Percentiles rank a stretch among this genome's conserved stretches.
Evolutionary conservation across 2,888 invertebrate genomes (phyloP).

Genomic region (Drosophila meridiana): DNA sequence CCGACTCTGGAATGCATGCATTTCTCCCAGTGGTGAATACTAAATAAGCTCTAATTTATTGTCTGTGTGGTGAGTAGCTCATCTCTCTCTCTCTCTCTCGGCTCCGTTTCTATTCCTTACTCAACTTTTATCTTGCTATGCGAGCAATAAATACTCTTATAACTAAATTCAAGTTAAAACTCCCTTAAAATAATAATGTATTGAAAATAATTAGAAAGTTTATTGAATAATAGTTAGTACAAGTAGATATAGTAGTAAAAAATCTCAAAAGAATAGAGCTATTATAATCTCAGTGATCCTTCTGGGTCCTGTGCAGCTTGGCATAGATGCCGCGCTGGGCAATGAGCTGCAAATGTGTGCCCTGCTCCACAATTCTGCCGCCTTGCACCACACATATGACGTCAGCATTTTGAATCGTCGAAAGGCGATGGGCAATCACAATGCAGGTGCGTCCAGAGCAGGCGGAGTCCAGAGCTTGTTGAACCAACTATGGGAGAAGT

Average conservation of each 20-base stretch:
- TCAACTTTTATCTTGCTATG: background rate
- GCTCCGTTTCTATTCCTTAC: background rate
- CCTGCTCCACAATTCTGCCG: slow-evolving; percentile 91
- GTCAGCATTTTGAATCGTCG: slow-evolving; percentile 93
- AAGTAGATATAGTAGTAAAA: slow-evolving; percentile 5
- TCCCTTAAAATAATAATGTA: background rate
- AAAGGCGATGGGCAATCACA: slow-evolving; percentile 94
- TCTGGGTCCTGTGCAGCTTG: slow-evolving; percentile 88
- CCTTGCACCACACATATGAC: slow-evolving; percentile 92
- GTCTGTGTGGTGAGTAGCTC: background rate
- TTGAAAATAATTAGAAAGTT: slow-evolving; percentile 18
- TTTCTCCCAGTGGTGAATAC: background rate
- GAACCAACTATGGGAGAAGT: slow-evolving; percentile 87
- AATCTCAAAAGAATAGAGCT: slow-evolving; percentile 4
- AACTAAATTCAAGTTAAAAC: background rate
- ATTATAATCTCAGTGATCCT: slow-evolving; percentile 44
- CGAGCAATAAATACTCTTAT: background rate
- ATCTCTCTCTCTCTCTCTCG: background rate
- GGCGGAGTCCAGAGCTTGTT: slow-evolving; percentile 93
- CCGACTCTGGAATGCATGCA: background rate
- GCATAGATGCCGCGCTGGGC: slow-evolving; percentile 88
- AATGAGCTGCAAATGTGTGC: slow-evolving; percentile 91
- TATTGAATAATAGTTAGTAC: slow-evolving; percentile 28
- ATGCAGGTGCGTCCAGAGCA: slow-evolving; percentile 93
- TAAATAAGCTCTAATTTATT: background rate